A percentile compares a stretch with the other conserved stretches of the same genome.
Evolutionary conservation across 2,888 invertebrate genomes (phyloP).

Genomic region (Colostygia pectinataria): DNA sequence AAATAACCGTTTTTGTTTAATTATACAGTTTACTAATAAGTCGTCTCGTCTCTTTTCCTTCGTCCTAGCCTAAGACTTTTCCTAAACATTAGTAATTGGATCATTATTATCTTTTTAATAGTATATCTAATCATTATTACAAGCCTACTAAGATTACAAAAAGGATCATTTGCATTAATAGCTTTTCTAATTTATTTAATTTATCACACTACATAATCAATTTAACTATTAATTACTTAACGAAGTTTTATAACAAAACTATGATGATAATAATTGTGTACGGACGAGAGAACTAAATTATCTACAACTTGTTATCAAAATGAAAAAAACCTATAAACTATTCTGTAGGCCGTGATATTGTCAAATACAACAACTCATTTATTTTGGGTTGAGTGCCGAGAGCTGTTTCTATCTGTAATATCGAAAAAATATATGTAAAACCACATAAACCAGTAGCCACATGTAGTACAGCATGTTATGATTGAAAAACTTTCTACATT

Average conservation of each 20-base stretch:
- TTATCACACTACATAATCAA: slow-evolving; percentile 54
- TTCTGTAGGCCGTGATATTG: slow-evolving; percentile 68
- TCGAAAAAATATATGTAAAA: too few relatives aligned
- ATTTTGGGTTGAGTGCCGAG: slow-evolving; percentile 8
- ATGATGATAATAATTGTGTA: slow-evolving; percentile 47
- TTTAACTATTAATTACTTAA: slow-evolving; percentile 58
- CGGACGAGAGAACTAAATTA: slow-evolving; percentile 8
- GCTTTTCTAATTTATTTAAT: slow-evolving; percentile 51
- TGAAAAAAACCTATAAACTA: slow-evolving; percentile 33
- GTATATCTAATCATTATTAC: slow-evolving; percentile 11
- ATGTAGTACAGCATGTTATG: too few relatives aligned
- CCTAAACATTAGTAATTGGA: slow-evolving; percentile 24
- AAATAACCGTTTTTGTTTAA: background rate
- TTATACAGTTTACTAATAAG: slow-evolving; percentile 6
- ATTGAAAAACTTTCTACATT: too few relatives aligned
- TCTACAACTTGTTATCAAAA: slow-evolving; percentile 20
- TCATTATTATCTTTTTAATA: slow-evolving; percentile 18
- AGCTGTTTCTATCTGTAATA: background rate
- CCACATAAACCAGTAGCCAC: too few relatives aligned
- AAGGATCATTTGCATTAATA: slow-evolving; percentile 30
- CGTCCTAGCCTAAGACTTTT: slow-evolving; percentile 22
- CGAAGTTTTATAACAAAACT: slow-evolving; percentile 46
- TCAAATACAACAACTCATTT: slow-evolving; percentile 37
- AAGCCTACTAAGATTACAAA: slow-evolving; percentile 18
- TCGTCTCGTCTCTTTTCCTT: background rate